These are phyloP conservation scores for Barnardius zonarius DNA, from an alignment of 2,113 vertebrate species.

Conservation along the genomic window DNA sequence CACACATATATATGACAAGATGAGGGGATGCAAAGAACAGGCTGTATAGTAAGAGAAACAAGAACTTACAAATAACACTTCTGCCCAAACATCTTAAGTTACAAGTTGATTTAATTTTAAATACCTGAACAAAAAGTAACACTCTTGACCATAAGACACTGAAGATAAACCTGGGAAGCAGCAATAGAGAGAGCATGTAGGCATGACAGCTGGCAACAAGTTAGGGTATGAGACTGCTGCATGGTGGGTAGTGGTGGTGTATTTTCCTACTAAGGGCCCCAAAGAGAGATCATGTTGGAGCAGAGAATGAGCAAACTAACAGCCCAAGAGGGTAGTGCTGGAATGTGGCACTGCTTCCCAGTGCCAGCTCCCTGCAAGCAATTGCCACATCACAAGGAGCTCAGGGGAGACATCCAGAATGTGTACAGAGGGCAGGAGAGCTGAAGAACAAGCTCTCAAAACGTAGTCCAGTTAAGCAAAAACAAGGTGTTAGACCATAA, in stretches of 20 bases:
- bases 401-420: not conserved
- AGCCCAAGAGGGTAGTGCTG: not conserved
- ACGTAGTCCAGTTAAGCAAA: not conserved
- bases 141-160: not conserved
- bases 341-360: not conserved
- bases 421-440: fast-evolving
- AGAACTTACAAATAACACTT: not conserved
- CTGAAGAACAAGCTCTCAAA: not conserved
- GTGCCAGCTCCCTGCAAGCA: fast-evolving
- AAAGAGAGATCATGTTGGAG: not conserved
- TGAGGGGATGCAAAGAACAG: not conserved
- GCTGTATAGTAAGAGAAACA: not conserved
- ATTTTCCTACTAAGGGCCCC: not conserved
- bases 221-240: not conserved
- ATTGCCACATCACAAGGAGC: not conserved
- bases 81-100: not conserved
- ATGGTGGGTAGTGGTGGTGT: not conserved
- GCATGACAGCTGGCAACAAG: not conserved
- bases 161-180: not conserved
- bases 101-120: not conserved
- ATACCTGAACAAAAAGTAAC: not conserved
- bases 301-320: not conserved
- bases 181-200: not conserved
- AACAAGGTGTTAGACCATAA: fast-evolving
- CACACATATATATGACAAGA: not conserved